Evolutionary conservation across 2,797 vertebrate genomes (phyloP), one percentile per base, ranked within the genome.

Genomic region (Gymnopithys bicolor): DNA sequence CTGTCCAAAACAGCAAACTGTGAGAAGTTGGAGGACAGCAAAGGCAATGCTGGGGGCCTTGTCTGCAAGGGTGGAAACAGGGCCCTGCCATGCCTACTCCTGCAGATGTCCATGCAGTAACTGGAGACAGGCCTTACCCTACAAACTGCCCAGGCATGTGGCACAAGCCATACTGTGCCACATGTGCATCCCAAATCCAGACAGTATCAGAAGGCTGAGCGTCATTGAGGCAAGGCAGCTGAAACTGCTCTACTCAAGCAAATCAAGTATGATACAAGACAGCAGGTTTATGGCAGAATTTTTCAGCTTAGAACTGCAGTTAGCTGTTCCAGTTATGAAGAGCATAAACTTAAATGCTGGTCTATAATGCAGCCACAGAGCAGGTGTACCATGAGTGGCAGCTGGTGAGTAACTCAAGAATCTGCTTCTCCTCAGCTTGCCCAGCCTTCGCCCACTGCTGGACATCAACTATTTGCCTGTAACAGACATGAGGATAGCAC

Each of bases 401-500:
- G 0, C 45, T 4, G 43, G 51, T 23, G 85, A 28, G 58, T 94
- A 56, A 91, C 78, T 13, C 16, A 2, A 13, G 19, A n/a, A 8
- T 74, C 77, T 95, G 56, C 79, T 87, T 95, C 88, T 80, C 89
- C 86, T 89, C 97, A 99, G 99, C 98, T 97, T 99, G 97, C 99
- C 99, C 93, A 99, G 99, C 97, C 98, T 99, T 86, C 98, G 99
- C 59, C 99, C 99, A 0, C 97, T 99, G 98, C 98, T 99, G 98
- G 99, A 99, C 93, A 97, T 99, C 84, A 99, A 98, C 96, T 99
- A 99, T 95, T 97, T 99, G 97, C 99, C 99, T 24, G 97, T 99
- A 94, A 99, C 99, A 49, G 99, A 99, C 97, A 99, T 99, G 99
- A 99, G 99, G 97, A 99, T 99, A 97, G 99, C 99, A n/a, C 98